Evolutionary conservation across 2,113 vertebrate species (phyloP), one percentile per base, ranked within the genome.

Genomic region (Albula goreensis): DNA sequence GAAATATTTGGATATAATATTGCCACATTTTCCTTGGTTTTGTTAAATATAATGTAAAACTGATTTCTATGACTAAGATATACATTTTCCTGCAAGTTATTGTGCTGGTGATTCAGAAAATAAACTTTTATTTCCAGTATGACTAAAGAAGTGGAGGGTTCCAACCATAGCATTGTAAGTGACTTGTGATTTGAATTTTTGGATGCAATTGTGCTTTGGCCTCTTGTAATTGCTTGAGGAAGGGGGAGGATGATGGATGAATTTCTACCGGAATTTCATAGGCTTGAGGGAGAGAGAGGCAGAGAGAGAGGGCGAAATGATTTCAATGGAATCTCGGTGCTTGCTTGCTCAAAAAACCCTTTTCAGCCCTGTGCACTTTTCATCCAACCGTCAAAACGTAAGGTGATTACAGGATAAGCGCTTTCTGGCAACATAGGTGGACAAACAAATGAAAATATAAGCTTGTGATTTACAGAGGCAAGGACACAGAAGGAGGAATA

Each of bases 391-490:
- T 41, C 22, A 48, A 57, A 19, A 17, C 19, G 15, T 66, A 50
- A 86, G n/a, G 80, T 52, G 48, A 80, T 22, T 60, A 12, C 53
- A 83, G 60, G 19, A 25, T 56, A 74, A 78, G 81, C 48, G 50
- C 11, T 84, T 81, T 74, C 41, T 84, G 83, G 86, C 56, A 41
- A 70, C 8, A 86, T 83, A 87, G 84, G 31, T 83, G 49, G 51
- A 53, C 22, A 0, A 74, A 87, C 2, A 17, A 83, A 80, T 78
- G 57, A 77, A 87, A 50, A 70, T 80, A 66, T 81, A 81, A 84
- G 78, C 82, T 83, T 17, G 53, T 87, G 57, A 83, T 77, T 81
- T 89, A 86, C 86, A 87, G 51, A 88, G 83, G 31, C 56, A 57
- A 56, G 56, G 31, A 70, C 86, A 86, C 82, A 80, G 66, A 25